Evolutionary conservation across 2,888 invertebrate species (phyloP), one percentile per base, ranked within the genome.

Genomic region (Amblyjoppa fuscipennis): DNA sequence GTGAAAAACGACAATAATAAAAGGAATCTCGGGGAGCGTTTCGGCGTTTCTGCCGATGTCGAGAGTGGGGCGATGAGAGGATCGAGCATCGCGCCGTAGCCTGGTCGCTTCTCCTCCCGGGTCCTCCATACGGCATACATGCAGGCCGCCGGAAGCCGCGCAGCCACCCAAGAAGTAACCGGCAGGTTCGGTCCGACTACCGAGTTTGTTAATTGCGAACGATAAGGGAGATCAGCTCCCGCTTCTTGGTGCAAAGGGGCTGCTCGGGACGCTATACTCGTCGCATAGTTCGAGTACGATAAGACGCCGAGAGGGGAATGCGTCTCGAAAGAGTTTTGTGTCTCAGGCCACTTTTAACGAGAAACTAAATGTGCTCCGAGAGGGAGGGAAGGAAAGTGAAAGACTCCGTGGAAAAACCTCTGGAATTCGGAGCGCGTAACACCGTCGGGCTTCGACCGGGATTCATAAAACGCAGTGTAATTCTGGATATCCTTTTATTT

Each of bases 191-290:
- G 59, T 64, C 25, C 56, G 83, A 83, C 83, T 86, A 83, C 88
- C 90, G 91, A 90, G 89, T 91, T 91, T 91, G 92, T 92, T 93
- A 92, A 92, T 92, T 92, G 91, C 91, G 88, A 87, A 89, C 90
- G 91, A 92, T 91, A 91, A 88, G 86, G 74, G 56, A 77, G 85
- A 86, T 86, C 85, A 74, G 83, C 79, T 76, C 80, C 73, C 49
- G 76, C 81, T 80, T 70, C 78, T 74, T 73, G 78, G 75, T 75
- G n/a, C 41, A 53, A 53, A 68, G 68, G 76, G 51, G 51, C 80
- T 74, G 61, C 86, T 83, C 77, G 83, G 74, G 66, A 31, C 13
- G 74, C 64, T 64, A 76, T 28, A 77, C 78, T 69, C 81, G 64
- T 53, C 71, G 64, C 77, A 84, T 75, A 71, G 84, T 78, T 68